These are phyloP conservation scores for Thelaira solivaga DNA, from an alignment of 2,888 invertebrate species.

Conservation along the genomic window DNA sequence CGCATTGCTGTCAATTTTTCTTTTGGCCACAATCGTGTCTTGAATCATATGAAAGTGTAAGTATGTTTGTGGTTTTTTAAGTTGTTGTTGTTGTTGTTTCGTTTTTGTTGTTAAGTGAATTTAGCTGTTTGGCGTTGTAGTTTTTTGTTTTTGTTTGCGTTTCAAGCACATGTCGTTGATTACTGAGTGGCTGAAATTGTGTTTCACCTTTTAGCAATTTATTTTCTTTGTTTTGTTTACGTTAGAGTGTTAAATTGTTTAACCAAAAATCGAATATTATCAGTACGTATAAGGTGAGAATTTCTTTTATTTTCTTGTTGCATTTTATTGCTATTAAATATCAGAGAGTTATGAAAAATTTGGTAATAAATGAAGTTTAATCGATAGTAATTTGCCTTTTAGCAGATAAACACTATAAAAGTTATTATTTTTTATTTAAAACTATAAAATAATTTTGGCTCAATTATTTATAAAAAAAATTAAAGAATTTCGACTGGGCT, in stretches of 20 bases:
- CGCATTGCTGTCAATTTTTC: slow-evolving; percentile 20
- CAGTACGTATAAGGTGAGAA: neutral
- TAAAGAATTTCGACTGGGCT: no score
- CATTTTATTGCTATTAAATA: neutral
- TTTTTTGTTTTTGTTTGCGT: neutral
- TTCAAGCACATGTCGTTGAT: slow-evolving; percentile 51
- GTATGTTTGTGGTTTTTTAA: slow-evolving; percentile 32
- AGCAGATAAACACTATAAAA: no score
- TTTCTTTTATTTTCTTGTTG: neutral
- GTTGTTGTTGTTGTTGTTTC: slow-evolving; percentile 8
- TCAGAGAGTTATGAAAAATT: neutral
- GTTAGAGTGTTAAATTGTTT: slow-evolving; percentile 42
- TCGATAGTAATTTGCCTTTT: neutral
- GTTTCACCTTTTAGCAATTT: slow-evolving; percentile 52
- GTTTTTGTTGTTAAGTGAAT: slow-evolving; percentile 9
- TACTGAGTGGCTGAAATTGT: slow-evolving; percentile 40
- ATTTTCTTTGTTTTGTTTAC: slow-evolving; percentile 12
- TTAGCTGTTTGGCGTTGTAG: slow-evolving; percentile 17
- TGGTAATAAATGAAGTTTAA: neutral
- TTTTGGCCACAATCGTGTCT: slow-evolving; percentile 54
- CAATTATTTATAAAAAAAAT: no score
- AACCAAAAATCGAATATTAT: neutral
- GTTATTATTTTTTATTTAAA: no score
- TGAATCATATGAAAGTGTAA: slow-evolving; percentile 45
- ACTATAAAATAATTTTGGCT: no score